Evolutionary conservation across 2,888 invertebrate genomes (phyloP), one percentile per base, ranked within the genome.

Genomic region (Agriopis marginaria): DNA sequence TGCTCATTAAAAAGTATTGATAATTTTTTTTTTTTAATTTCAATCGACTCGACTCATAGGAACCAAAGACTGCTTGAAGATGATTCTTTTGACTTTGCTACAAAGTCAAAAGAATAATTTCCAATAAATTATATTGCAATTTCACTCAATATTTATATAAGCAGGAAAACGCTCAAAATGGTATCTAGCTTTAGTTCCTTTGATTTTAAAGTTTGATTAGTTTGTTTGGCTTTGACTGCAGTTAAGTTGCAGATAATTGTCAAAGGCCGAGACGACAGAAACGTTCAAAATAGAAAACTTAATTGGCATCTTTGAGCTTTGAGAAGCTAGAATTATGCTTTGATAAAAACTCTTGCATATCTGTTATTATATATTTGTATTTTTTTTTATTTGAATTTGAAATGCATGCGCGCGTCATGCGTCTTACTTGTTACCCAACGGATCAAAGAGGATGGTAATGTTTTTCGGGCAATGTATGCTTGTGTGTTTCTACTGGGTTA

Each of bases 121-220:
- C 2, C 47, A 61, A 54, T 23, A 56, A 44, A 58, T 40, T 8
- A n/a, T 42, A 62, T 63, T 67, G 56, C 45, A 63, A 63, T 67
- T 32, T 42, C 51, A 32, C 50, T 45, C 45, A 63, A 67, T 62
- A 44, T 68, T 63, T 63, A n/a, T 45, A 58, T 40, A 58, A 45
- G 60, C 11, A 60, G 58, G 58, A 63, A 23, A 23, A 23, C 17
- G 17, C 17, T 23, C 17, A 23, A 23, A 1, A 44, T 49, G 59
- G 7, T 14, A 23, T 23, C 17, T 23, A 23, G 17, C 40, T 54
- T 10, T 14, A 60, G 60, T 63, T 45, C 59, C 14, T 64, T 68
- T 64, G 68, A 64, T 23, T 14, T 7, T 23, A 17, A 63, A 42
- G n/a, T 64, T 55, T 55, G 60, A 42, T 63, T 60, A 68, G 64